Percentiles rank a stretch among this genome's conserved stretches.
Evolutionary conservation across 2,797 vertebrate species (phyloP).

Genomic region (Tamandua tetradactyla): DNA sequence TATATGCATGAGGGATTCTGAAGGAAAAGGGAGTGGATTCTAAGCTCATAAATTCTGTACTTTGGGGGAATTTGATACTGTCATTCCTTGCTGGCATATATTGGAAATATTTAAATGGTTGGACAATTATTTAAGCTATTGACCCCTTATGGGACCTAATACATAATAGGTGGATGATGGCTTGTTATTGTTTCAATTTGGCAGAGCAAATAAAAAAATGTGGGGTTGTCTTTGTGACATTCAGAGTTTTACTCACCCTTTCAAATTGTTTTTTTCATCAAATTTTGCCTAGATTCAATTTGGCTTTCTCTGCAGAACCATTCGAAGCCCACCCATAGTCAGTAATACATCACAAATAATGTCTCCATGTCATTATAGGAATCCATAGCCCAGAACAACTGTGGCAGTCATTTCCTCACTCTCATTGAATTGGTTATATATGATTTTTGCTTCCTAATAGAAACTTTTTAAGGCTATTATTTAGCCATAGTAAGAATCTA

Average conservation of each 20-base stretch:
- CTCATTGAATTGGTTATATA: slow-evolving; percentile 42
- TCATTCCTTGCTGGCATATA: slow-evolving; percentile 47
- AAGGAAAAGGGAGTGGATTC: slow-evolving; percentile 36
- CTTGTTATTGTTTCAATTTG: slow-evolving; percentile 35
- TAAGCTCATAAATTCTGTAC: slow-evolving; percentile 59
- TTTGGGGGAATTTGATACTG: slow-evolving; percentile 57
- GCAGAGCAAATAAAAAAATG: slow-evolving; percentile 68
- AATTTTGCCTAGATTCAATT: slow-evolving; percentile 62
- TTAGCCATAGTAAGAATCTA: slow-evolving; percentile 6
- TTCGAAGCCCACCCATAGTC: background rate
- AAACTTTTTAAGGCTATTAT: slow-evolving; percentile 44
- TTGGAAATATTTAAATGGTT: slow-evolving; percentile 66
- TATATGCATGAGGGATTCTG: slow-evolving; percentile 37
- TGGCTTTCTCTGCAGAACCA: background rate
- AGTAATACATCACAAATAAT: slow-evolving; percentile 6
- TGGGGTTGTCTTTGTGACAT: slow-evolving; percentile 45
- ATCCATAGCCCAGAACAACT: background rate
- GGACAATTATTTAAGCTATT: slow-evolving; percentile 61
- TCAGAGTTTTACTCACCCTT: slow-evolving; percentile 33
- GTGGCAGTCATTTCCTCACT: background rate
- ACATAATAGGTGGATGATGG: slow-evolving; percentile 42
- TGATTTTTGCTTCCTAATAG: slow-evolving; percentile 33
- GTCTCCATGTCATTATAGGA: slow-evolving; percentile 5
- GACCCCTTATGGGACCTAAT: slow-evolving; percentile 55
- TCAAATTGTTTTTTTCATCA: slow-evolving; percentile 54